Percentiles rank a stretch among this genome's conserved stretches.
phyloP scores from a whole-genome alignment of 2,113 vertebrate species.

The Platysteira castanea region DNA sequence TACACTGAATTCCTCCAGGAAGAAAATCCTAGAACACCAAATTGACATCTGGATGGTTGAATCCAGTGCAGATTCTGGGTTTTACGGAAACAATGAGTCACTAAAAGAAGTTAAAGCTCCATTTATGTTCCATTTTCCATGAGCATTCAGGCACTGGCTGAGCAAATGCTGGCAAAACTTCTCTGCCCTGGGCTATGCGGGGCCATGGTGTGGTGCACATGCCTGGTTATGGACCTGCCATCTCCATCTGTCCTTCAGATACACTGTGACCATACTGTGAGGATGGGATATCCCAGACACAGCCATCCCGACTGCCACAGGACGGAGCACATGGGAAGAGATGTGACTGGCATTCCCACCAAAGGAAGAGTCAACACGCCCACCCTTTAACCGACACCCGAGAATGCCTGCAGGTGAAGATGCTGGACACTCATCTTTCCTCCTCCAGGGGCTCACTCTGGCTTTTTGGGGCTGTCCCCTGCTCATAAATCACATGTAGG shows the following conservation, averaged over 20 bases:
- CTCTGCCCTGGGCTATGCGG: not conserved
- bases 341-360: not conserved
- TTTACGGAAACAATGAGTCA: slow-evolving; percentile 10
- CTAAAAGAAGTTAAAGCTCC: not conserved
- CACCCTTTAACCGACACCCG: not conserved
- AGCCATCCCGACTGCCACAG: not conserved
- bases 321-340: not conserved
- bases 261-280: not conserved
- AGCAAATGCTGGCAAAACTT: not conserved
- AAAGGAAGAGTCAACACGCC: not conserved
- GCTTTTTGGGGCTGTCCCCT: not conserved
- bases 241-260: not conserved
- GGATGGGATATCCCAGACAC: not conserved
- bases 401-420: not conserved
- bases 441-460: not conserved
- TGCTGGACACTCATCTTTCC: not conserved
- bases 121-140: not conserved
- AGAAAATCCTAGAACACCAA: not conserved
- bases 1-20: not conserved
- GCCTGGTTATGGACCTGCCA: not conserved
- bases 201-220: rapidly evolving
- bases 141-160: not conserved
- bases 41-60: not conserved
- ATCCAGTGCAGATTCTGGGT: not conserved
- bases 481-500: not conserved